phyloP scores from a whole-genome alignment of 2,113 vertebrate species.

The Alosa alosa region DNA sequence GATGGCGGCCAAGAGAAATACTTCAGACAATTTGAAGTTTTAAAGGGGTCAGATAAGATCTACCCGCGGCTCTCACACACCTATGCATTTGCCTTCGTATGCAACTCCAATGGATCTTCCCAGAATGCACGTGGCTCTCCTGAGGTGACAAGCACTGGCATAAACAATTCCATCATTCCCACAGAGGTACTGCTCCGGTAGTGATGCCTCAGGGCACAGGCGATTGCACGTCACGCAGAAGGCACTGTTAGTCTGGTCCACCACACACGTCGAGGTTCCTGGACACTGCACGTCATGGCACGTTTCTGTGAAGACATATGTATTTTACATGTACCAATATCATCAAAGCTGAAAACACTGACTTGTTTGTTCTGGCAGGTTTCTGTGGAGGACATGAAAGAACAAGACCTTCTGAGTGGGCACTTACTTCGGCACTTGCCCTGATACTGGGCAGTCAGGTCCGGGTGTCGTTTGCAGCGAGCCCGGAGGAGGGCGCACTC shows the following conservation, averaged over 20 bases:
- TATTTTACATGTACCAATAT: neutral
- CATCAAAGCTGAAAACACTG: neutral
- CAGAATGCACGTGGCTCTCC: constrained; percentile 84
- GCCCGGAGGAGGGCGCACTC: constrained; percentile 85
- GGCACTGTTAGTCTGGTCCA: constrained; percentile 87
- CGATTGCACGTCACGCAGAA: constrained; percentile 87
- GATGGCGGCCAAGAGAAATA: neutral
- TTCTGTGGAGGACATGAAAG: neutral
- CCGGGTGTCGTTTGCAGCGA: constrained; percentile 82
- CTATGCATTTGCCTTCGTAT: constrained; percentile 87
- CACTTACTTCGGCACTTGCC: constrained; percentile 89
- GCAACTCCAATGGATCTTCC: constrained; percentile 86
- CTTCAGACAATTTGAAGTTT: neutral
- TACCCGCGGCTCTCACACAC: constrained; percentile 58
- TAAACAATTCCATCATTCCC: constrained; percentile 87
- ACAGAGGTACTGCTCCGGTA: constrained; percentile 81
- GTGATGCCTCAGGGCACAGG: constrained; percentile 81
- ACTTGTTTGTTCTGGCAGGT: neutral
- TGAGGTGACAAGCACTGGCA: constrained; percentile 82
- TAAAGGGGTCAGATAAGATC: neutral
- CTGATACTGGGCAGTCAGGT: constrained; percentile 86
- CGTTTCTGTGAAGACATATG: constrained; percentile 69
- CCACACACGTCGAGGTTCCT: constrained; percentile 81
- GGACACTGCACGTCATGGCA: constrained; percentile 84
- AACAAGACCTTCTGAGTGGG: neutral